Evolutionary conservation across 1,140 invertebrate genomes (phyloP).

Genomic region (Drosophila sucinea): DNA sequence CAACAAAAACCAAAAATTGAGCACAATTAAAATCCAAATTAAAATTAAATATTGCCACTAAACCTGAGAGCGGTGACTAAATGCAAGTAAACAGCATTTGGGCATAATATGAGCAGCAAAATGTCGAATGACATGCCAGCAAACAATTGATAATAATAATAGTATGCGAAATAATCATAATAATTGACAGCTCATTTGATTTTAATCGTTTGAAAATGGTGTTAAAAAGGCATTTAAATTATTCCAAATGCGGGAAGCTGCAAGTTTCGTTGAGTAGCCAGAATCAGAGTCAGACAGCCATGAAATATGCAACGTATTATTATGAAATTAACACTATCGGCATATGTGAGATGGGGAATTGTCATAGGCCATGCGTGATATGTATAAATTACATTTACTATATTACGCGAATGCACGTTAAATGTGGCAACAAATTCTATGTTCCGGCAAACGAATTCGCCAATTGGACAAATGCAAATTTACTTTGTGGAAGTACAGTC

Average conservation of each 20-base stretch:
- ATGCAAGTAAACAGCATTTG: slow-evolving; percentile 11
- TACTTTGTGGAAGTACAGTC: no score
- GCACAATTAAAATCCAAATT: slow-evolving; percentile 33
- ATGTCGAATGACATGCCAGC: slow-evolving; percentile 15
- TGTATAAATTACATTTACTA: not conserved
- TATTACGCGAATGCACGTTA: not conserved
- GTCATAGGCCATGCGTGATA: not conserved
- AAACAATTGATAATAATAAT: slow-evolving; percentile 24
- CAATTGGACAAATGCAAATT: not conserved
- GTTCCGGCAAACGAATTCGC: not conserved
- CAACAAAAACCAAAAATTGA: slow-evolving; percentile 19
- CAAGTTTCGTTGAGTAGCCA: not conserved
- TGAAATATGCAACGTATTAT: slow-evolving; percentile 50
- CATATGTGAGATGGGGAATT: slow-evolving; percentile 4
- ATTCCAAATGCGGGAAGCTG: slow-evolving; percentile 3
- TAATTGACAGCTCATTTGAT: slow-evolving; percentile 66
- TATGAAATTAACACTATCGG: slow-evolving; percentile 28
- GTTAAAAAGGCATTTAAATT: slow-evolving; percentile 35
- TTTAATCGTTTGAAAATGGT: slow-evolving; percentile 49
- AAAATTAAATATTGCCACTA: slow-evolving; percentile 32
- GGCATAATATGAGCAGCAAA: not conserved
- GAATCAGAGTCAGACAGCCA: slow-evolving; percentile 21
- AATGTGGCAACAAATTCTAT: not conserved
- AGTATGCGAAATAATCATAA: slow-evolving; percentile 14
- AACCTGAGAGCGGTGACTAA: slow-evolving; percentile 5